These are phyloP conservation scores for Hypocryptadius cinnamomeus DNA, from an alignment of 2,113 vertebrate genomes.

Conservation along the genomic window DNA sequence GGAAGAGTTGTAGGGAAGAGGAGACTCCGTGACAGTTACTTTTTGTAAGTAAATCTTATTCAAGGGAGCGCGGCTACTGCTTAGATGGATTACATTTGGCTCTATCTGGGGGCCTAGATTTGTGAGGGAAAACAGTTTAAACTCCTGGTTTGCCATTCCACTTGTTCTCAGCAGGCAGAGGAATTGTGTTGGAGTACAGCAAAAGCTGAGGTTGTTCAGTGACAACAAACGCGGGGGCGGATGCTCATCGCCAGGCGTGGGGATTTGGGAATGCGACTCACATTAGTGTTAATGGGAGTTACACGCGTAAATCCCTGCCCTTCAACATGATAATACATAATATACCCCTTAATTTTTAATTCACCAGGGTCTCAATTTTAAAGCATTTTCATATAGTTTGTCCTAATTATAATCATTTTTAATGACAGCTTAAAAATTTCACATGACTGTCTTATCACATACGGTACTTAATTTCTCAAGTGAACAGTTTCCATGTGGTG, in stretches of 20 bases:
- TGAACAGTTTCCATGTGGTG: conserved; percentile 72
- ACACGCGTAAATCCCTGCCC: conserved; percentile 63
- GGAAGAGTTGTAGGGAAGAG: background rate
- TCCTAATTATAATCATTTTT: conserved; percentile 79
- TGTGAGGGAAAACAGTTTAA: conserved; percentile 6
- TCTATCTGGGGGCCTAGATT: background rate
- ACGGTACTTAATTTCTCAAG: conserved; percentile 77
- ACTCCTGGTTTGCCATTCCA: background rate
- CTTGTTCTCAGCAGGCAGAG: background rate
- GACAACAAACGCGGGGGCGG: conserved; percentile 13
- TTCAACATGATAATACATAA: conserved; percentile 73
- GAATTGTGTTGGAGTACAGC: background rate
- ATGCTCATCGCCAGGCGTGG: background rate
- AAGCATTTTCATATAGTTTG: conserved; percentile 78
- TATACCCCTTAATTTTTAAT: conserved; percentile 77
- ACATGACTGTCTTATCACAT: conserved; percentile 74
- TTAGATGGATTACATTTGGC: background rate
- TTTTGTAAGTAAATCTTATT: background rate
- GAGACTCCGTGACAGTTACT: background rate
- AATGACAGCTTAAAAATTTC: conserved; percentile 81
- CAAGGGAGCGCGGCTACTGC: background rate
- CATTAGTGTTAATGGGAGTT: conserved; percentile 63
- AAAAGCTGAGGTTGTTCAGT: background rate
- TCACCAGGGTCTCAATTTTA: conserved; percentile 75
- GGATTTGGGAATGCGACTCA: conserved; percentile 53